Base-by-base conservation (phyloP, 2,797 vertebrate species). In the Xerus rutilus region DNA sequence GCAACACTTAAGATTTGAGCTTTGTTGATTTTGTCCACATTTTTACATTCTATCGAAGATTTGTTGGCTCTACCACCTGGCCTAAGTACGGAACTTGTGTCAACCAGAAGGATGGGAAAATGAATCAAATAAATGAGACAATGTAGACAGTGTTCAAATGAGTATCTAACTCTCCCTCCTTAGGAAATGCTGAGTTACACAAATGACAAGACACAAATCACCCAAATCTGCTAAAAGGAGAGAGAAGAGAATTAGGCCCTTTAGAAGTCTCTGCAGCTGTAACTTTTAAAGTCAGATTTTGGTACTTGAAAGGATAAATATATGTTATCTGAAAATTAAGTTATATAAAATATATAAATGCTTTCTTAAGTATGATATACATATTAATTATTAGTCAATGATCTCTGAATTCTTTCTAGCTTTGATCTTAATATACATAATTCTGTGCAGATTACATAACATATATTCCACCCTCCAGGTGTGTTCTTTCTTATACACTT, bases 131-230 rank as follows among this genome's bases (percentile, higher is more conserved):
- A 91, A 97, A 96, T 82, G 88, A 81, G 96, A 72, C 86, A 83
- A 93, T 4, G n/a, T 83, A 92, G 86, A 93, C 91, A 97, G 92
- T 77, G 94, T 92, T 97, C 89, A 96, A 96, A 97, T 84, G 69
- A 96, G 76, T 73, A 86, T 84, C 72, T 83, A 93, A 45, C 32
- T 97, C 59, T 91, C 47, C 62, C 54, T 93, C 30, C 47, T 81
- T 81, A 77, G 49, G 86, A 96, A 97, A 93, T 94, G 96, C 97
- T 96, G 96, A 97, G 89, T 88, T 96, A 93, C 77, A 94, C 70
- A 96, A 96, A 96, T 67, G 86, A 96, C 89, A 93, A 97, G 76
- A 94, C 62, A 94, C 82, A 94, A 97, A 95, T 96, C 86, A 97
- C 69, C 32, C 35, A 67, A 86, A 59, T n/a, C 52, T 70, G 69